Evolutionary conservation across 2,888 invertebrate species (phyloP).

Genomic region (Aradus depressus): DNA sequence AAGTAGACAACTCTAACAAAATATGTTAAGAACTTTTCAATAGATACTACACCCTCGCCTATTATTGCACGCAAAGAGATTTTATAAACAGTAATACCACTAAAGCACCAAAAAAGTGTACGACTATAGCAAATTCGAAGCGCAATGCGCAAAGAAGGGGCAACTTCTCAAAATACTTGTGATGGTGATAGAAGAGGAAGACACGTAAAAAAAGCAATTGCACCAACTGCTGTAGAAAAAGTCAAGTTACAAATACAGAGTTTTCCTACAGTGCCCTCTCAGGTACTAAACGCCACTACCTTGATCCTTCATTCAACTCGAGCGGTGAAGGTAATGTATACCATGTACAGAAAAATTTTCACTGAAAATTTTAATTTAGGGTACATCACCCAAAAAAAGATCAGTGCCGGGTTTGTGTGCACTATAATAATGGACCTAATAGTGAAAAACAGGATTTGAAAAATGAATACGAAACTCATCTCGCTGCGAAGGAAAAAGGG

Average conservation of each 20-base stretch:
- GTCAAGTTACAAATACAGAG: slow-evolving; percentile 9
- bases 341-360: slow-evolving; percentile 22
- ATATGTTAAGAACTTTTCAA: too few species aligned
- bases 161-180: too few species aligned
- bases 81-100: too few species aligned
- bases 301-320: too few species aligned
- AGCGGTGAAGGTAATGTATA: slow-evolving; percentile 8
- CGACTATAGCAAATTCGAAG: too few species aligned
- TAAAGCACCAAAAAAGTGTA: too few species aligned
- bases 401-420: slow-evolving; percentile 23
- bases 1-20: too few species aligned
- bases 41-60: too few species aligned
- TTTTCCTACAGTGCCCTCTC: slow-evolving; percentile 12
- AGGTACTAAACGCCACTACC: too few species aligned
- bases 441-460: slow-evolving; percentile 2
- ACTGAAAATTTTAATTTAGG: slow-evolving; percentile 23
- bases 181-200: slow-evolving; percentile 13
- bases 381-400: slow-evolving; percentile 24
- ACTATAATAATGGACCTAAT: slow-evolving; percentile 9
- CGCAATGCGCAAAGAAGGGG: too few species aligned
- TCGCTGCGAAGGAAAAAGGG: slow-evolving; percentile 10
- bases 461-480: slow-evolving; percentile 12
- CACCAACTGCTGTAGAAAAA: slow-evolving; percentile 6
- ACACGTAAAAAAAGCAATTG: slow-evolving; percentile 14
- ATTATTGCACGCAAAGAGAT: too few species aligned